Evolutionary conservation across 1,140 invertebrate species (phyloP).

Genomic region (Tetraneura akinire): DNA sequence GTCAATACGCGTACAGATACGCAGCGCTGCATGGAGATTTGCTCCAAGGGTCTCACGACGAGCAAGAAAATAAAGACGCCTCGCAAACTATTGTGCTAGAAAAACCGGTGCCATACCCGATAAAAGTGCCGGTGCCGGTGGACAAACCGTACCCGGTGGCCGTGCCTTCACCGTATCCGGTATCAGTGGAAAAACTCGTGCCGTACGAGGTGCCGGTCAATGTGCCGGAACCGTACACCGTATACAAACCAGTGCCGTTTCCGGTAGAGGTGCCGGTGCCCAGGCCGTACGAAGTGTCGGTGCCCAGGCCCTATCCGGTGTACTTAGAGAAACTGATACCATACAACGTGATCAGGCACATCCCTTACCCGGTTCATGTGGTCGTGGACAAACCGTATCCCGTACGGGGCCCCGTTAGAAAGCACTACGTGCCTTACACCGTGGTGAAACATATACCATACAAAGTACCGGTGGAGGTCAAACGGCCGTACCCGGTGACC

Average conservation of each 20-base stretch:
- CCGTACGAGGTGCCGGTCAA: slow-evolving; percentile 62
- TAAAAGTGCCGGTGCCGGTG: slow-evolving; percentile 57
- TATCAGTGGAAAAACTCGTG: too few species aligned
- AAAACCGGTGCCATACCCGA: slow-evolving; percentile 57
- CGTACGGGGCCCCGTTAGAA: slow-evolving; percentile 66
- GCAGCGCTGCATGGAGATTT: slow-evolving; percentile 61
- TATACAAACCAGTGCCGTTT: slow-evolving; percentile 58
- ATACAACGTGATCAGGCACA: slow-evolving; percentile 65
- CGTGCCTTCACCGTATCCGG: slow-evolving; percentile 67
- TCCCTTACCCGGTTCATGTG: slow-evolving; percentile 66
- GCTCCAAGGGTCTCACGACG: not conserved
- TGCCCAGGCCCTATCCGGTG: slow-evolving; percentile 76
- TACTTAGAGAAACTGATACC: slow-evolving; percentile 66
- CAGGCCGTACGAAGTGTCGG: slow-evolving; percentile 71
- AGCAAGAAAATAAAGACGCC: slow-evolving; percentile 54
- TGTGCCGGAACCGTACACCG: slow-evolving; percentile 59
- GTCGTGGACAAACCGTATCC: slow-evolving; percentile 72
- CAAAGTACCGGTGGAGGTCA: slow-evolving; percentile 60
- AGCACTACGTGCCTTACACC: slow-evolving; percentile 54
- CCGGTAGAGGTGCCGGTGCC: slow-evolving; percentile 71
- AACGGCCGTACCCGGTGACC: slow-evolving; percentile 63
- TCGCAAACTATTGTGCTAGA: slow-evolving; percentile 58
- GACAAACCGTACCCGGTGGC: slow-evolving; percentile 61
- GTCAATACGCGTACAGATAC: slow-evolving; percentile 38
- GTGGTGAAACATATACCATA: slow-evolving; percentile 62